Base-by-base conservation (phyloP, 2,113 vertebrate genomes). In the Cryptomyrus ogoouensis region DNA sequence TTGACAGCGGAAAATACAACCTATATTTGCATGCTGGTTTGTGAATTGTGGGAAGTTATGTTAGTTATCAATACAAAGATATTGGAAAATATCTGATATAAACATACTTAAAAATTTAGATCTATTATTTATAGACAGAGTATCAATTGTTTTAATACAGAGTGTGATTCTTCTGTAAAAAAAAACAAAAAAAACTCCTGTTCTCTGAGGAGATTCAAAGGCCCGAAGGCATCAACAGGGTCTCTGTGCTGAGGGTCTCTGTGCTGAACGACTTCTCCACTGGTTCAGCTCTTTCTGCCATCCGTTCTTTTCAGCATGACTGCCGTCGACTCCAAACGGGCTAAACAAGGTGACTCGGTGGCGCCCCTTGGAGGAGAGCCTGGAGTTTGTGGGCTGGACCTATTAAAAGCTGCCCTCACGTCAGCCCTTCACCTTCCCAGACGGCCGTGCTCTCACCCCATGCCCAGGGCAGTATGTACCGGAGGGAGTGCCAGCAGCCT, bases 401-500 rank as follows among this genome's bases (percentile, higher is more conserved):
- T 80, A 91, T 91, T 91, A 92, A 91, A 89, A 92, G 66, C 74
- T 53, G 90, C n/a, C 42, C 91, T 91, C 88, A 91, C 47, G 91
- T 88, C 31, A 89, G 56, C 89, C 90, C 85, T 92, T 91, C 91
- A 90, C 91, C 74, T 92, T 94, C 92, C 91, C 42, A 91, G 90
- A 91, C 90, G 91, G 62, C 89, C 89, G 85, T 19, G 74, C 74
- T 80, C 74, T 42, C 35, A 19, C 31, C 74, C 74, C 35, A 3
- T 80, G 17, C 35, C 31, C 10, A 12, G 62, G 88, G 49, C 5
- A 1, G 15, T 83, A 1, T 42, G 31, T 66, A 3, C 53, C 87
- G 80, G 87, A 84, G 80, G 44, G 90, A 83, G 47, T 5, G 88
- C 70, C 47, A 53, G 88, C 90, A 1, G 27, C 70, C 9, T 90